Percentiles rank a stretch among this genome's conserved stretches.
Evolutionary conservation across 1,140 invertebrate genomes (phyloP).

Genomic region (Eciton burchellii): DNA sequence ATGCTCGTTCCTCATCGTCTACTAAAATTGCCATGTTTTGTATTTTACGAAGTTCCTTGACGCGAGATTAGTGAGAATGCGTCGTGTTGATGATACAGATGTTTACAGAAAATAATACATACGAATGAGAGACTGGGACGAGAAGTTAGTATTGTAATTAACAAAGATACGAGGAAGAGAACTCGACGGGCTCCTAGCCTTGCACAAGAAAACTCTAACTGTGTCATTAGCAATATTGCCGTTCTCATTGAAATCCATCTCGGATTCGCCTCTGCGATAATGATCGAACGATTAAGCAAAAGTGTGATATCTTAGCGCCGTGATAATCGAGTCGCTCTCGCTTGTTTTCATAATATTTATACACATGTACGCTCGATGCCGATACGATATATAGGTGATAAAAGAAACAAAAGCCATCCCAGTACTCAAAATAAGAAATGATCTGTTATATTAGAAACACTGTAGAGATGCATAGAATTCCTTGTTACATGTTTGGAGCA

Average conservation of each 20-base stretch:
- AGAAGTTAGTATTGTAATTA: neutral
- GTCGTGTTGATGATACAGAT: no score
- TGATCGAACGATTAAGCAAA: slow-evolving; percentile 20
- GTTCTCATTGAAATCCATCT: neutral
- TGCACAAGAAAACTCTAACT: slow-evolving; percentile 23
- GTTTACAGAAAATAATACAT: neutral
- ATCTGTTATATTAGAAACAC: no score
- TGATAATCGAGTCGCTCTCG: slow-evolving; percentile 12
- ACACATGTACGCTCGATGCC: neutral
- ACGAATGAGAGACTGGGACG: neutral
- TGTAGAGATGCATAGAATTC: no score
- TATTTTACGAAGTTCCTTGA: neutral
- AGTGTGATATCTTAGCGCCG: slow-evolving; percentile 5
- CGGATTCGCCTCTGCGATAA: slow-evolving; percentile 9
- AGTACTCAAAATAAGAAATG: no score
- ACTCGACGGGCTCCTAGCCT: neutral
- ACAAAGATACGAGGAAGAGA: neutral
- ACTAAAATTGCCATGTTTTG: neutral
- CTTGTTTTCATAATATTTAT: slow-evolving; percentile 1
- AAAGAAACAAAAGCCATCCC: neutral
- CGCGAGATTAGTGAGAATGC: neutral
- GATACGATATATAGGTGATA: neutral
- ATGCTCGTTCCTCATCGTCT: no score
- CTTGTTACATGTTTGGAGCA: neutral
- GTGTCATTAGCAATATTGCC: neutral